These are phyloP conservation scores for Calliphora vicina DNA, from an alignment of 1,140 invertebrate species.

Conservation along the genomic window DNA sequence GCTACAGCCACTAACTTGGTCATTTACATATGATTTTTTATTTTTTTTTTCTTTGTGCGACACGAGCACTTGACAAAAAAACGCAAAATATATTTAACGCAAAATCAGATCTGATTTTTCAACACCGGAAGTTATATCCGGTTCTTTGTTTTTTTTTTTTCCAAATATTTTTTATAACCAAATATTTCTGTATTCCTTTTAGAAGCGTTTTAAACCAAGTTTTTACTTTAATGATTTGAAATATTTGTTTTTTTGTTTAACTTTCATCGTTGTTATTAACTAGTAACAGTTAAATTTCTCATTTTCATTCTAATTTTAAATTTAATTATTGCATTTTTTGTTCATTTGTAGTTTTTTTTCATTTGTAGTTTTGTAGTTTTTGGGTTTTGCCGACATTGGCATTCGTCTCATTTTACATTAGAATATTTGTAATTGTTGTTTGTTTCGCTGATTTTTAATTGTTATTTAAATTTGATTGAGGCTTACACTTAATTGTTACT, in stretches of 20 bases:
- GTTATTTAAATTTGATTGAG: constrained; percentile 22
- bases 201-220: not conserved
- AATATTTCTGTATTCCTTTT: not conserved
- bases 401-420: constrained; percentile 26
- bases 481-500: too few relatives aligned
- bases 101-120: constrained; percentile 6
- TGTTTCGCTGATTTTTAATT: constrained; percentile 10
- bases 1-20: not conserved
- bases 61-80: not conserved
- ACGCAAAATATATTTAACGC: constrained; percentile 3
- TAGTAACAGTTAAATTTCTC: not conserved
- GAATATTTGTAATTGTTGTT: constrained; percentile 7
- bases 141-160: constrained; percentile 51
- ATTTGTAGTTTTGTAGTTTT: not conserved
- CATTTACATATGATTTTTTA: not conserved
- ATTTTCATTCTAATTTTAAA: not conserved
- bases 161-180: not conserved
- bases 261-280: constrained; percentile 1
- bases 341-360: not conserved
- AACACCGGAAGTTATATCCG: constrained; percentile 61
- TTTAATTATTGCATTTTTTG: not conserved
- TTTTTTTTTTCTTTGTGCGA: not conserved
- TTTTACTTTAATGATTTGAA: not conserved
- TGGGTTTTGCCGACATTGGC: constrained; percentile 38
- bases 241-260: constrained; percentile 11